A percentile compares a stretch with the other conserved stretches of the same genome.
Conservation (phyloP, 2,113 vertebrate genomes). For the Cephalopterus ornatus region DNA sequence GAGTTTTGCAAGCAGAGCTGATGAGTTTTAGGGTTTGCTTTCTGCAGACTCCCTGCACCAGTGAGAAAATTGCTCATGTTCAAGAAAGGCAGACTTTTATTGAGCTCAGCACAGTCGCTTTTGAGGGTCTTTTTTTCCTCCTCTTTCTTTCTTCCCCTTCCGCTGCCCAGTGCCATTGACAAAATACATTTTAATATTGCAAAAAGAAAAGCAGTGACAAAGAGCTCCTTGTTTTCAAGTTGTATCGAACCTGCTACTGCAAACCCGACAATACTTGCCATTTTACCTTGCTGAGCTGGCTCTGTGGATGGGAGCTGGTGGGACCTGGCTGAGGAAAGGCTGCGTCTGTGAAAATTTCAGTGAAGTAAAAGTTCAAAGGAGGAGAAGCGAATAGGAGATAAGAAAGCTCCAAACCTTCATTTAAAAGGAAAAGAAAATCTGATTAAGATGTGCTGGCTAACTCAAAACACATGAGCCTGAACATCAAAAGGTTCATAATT, state of each 20-base stretch:
- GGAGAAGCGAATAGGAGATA: constrained; percentile 20
- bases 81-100: neutral
- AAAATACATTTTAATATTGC: neutral
- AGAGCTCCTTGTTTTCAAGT: neutral
- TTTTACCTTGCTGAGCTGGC: neutral
- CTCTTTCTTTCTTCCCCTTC: neutral
- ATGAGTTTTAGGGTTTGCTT: constrained; percentile 38
- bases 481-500: constrained; percentile 50
- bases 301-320: neutral
- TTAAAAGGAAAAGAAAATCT: constrained; percentile 53
- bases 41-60: constrained; percentile 7
- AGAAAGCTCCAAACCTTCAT: constrained; percentile 29
- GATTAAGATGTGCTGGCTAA: constrained; percentile 63
- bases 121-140: neutral
- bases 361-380: constrained; percentile 36
- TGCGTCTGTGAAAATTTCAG: neutral
- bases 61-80: neutral
- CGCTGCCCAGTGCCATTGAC: neutral
- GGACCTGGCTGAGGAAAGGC: neutral
- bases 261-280: neutral
- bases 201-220: neutral
- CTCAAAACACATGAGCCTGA: constrained; percentile 44
- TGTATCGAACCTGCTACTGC: neutral
- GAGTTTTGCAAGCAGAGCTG: constrained; percentile 15
- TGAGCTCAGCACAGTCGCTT: neutral